Evolutionary conservation across 1,140 invertebrate species (phyloP).

Genomic region (Apis laboriosa): DNA sequence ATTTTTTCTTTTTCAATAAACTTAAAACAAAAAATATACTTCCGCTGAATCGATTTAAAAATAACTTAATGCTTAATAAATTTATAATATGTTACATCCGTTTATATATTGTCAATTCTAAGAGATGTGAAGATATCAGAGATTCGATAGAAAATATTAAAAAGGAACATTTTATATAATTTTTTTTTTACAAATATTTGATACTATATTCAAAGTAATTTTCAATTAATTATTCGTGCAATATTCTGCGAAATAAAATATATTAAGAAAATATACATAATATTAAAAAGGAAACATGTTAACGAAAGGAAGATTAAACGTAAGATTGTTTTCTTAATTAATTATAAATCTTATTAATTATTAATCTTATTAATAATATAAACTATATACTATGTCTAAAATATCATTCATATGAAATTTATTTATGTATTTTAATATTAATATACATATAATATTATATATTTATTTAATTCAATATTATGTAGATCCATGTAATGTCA

Average conservation of each 20-base stretch:
- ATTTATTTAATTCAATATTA: too few relatives aligned
- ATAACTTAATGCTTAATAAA: not conserved
- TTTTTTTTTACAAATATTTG: not conserved
- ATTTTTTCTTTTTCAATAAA: not conserved
- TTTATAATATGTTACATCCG: not conserved
- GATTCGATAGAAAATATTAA: not conserved
- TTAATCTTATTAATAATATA: too few relatives aligned
- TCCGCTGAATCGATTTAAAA: not conserved
- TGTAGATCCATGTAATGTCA: too few relatives aligned
- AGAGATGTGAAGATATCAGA: not conserved
- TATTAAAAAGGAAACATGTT: constrained; percentile 17
- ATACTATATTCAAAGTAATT: not conserved
- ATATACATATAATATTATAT: too few relatives aligned
- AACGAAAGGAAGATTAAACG: constrained; percentile 23
- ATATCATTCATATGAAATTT: too few relatives aligned
- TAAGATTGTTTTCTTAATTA: constrained; percentile 14
- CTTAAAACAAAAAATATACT: not conserved
- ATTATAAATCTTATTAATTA: too few relatives aligned
- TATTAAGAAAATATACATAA: not conserved
- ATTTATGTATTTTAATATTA: too few relatives aligned
- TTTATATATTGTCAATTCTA: not conserved
- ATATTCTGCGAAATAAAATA: not conserved
- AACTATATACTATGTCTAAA: too few relatives aligned
- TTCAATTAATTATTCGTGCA: not conserved
- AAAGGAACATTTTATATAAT: not conserved